Evolutionary conservation across 2,888 invertebrate genomes (phyloP), one percentile per base, ranked within the genome.

Genomic region (Nowickia ferox): DNA sequence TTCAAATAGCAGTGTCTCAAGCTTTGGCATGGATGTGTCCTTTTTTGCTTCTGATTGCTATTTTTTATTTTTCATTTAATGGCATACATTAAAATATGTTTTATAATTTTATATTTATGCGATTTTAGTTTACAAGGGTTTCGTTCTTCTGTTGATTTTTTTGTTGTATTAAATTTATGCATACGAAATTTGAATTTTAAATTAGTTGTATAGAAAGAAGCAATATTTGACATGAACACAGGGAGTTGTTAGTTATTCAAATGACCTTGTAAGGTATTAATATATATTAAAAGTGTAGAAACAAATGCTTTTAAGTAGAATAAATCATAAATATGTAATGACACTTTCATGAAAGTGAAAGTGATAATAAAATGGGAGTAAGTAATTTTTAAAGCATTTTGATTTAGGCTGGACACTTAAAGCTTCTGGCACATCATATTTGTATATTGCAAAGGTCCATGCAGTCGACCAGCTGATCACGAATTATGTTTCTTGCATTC

Each of bases 101-200:
- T 82, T 82, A 44, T 82, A 69, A 69, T 57, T 65, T 63, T 76
- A n/a, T 76, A 76, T 82, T 82, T 82, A 82, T 76, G 82, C 71
- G 63, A 71, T 82, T 82, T 76, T 82, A 82, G 76, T 82, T 82
- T 82, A 40, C 55, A 71, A 76, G 57, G 30, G 71, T 42, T 68
- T 40, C 17, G 4, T 30, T 30, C 55, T 17, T 1, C 2, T 42
- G 38, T 40, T 53, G 61, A 44, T 53, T 61, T 68, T n/a, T 68
- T 30, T 74, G 10, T 74, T 40, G n/a, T 71, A 44, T 65, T 66
- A 48, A 51, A 75, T 63, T 55, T 63, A 71, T 83, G 82, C 51
- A 55, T 66, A 72, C 44, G 11, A 65, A 71, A 72, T 84, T 85
- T 78, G 65, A 75, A 83, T 83, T 79, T 79, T 75, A 86, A 86